Percentiles rank a stretch among this genome's conserved stretches.
These are phyloP conservation scores for Agriopis aurantiaria DNA, from an alignment of 2,888 invertebrate genomes.

Conservation along the genomic window DNA sequence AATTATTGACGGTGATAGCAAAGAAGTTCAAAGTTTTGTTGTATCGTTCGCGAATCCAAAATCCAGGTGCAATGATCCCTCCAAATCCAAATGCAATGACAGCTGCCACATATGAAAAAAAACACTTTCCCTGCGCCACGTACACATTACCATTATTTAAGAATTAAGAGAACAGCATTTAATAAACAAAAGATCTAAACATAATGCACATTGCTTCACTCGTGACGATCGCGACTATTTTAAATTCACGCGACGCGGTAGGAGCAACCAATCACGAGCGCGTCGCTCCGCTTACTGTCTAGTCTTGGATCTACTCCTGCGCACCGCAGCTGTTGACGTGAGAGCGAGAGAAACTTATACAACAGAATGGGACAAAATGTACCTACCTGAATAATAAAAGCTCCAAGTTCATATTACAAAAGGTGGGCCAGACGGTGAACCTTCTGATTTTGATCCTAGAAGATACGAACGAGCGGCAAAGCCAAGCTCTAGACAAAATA, in stretches of 20 bases:
- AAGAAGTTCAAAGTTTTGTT: slow-evolving; percentile 42
- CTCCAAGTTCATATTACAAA: slow-evolving; percentile 68
- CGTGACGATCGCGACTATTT: slow-evolving; percentile 75
- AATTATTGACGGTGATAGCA: neutral
- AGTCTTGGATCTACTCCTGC: slow-evolving; percentile 78
- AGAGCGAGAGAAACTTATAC: slow-evolving; percentile 60
- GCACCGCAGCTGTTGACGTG: slow-evolving; percentile 69
- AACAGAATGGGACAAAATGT: slow-evolving; percentile 62
- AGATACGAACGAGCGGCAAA: slow-evolving; percentile 47
- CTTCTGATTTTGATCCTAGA: slow-evolving; percentile 60
- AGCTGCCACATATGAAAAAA: slow-evolving; percentile 63
- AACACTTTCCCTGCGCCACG: slow-evolving; percentile 55
- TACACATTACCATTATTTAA: slow-evolving; percentile 56
- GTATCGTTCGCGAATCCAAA: slow-evolving; percentile 50
- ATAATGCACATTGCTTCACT: slow-evolving; percentile 66
- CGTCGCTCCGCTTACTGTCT: slow-evolving; percentile 82
- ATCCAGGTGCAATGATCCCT: slow-evolving; percentile 55
- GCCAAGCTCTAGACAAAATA: slow-evolving; percentile 38
- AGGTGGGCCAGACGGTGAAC: slow-evolving; percentile 63
- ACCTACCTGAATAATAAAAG: slow-evolving; percentile 81
- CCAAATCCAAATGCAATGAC: slow-evolving; percentile 61
- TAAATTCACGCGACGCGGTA: slow-evolving; percentile 68
- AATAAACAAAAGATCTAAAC: slow-evolving; percentile 57
- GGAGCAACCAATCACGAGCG: slow-evolving; percentile 76
- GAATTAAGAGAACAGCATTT: slow-evolving; percentile 40